phyloP scores from a whole-genome alignment of 2,797 vertebrate species.

The Erethizon dorsatum region DNA sequence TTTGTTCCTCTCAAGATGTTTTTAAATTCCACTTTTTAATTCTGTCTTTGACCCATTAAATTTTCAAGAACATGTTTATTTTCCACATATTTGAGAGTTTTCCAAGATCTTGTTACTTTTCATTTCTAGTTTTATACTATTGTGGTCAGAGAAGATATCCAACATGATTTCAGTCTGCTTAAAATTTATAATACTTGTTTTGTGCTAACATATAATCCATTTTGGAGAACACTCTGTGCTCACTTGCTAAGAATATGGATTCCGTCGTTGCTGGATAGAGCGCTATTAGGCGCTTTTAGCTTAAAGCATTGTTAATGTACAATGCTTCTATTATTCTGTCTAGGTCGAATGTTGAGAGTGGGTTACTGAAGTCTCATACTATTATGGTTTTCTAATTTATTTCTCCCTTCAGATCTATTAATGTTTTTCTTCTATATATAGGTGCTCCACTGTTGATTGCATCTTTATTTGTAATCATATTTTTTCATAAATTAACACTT shows the following conservation, averaged over 20 bases:
- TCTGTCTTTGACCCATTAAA: background rate
- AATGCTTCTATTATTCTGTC: background rate
- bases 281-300: background rate
- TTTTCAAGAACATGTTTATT: background rate
- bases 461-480: background rate
- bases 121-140: background rate
- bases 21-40: background rate
- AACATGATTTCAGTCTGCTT: background rate
- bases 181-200: background rate
- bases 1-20: background rate
- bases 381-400: background rate
- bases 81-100: background rate
- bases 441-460: background rate
- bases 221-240: background rate
- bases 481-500: background rate
- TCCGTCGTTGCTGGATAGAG: background rate
- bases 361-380: background rate
- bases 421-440: background rate
- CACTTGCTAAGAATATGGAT: background rate
- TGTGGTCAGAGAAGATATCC: background rate
- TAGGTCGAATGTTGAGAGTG: background rate
- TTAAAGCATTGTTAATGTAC: background rate
- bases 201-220: background rate
- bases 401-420: background rate
- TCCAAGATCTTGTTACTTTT: background rate